Evolutionary conservation across 2,888 invertebrate species (phyloP).

Genomic region (Pollenia labialis): DNA sequence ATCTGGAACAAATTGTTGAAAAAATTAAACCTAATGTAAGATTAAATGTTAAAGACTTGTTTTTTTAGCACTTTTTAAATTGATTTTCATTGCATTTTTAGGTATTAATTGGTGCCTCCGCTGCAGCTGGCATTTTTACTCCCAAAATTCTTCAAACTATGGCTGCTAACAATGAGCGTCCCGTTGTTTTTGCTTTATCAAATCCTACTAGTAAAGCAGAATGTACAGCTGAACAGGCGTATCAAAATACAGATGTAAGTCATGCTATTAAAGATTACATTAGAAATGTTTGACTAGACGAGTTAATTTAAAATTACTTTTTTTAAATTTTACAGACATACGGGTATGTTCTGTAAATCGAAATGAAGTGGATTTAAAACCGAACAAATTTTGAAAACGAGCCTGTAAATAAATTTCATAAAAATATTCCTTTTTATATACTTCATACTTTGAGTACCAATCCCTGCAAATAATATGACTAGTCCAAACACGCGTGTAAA

Average conservation of each 20-base stretch:
- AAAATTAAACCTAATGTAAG: constrained; percentile 95
- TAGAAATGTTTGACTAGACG: too few species aligned
- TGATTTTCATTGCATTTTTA: constrained; percentile 65
- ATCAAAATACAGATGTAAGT: constrained; percentile 94
- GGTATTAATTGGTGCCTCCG: constrained; percentile 92
- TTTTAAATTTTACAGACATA: not conserved
- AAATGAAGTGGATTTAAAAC: too few species aligned
- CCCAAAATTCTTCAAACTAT: constrained; percentile 93
- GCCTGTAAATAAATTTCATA: too few species aligned
- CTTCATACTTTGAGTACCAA: too few species aligned
- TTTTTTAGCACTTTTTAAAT: not conserved
- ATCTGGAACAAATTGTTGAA: constrained; percentile 91
- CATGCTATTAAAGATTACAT: not conserved
- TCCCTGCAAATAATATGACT: too few species aligned
- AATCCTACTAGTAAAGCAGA: constrained; percentile 99
- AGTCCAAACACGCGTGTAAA: too few species aligned
- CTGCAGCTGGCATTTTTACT: constrained; percentile 95
- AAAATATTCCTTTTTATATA: too few species aligned
- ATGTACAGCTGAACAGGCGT: constrained; percentile 98
- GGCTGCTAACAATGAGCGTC: constrained; percentile 93
- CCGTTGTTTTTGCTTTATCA: constrained; percentile 98
- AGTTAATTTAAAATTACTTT: too few species aligned
- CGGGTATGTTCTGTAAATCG: too few species aligned
- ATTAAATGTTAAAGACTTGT: constrained; percentile 50
- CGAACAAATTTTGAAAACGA: too few species aligned